Conservation (phyloP, 2,797 vertebrate genomes). For the Danio aesculapii region DNA sequence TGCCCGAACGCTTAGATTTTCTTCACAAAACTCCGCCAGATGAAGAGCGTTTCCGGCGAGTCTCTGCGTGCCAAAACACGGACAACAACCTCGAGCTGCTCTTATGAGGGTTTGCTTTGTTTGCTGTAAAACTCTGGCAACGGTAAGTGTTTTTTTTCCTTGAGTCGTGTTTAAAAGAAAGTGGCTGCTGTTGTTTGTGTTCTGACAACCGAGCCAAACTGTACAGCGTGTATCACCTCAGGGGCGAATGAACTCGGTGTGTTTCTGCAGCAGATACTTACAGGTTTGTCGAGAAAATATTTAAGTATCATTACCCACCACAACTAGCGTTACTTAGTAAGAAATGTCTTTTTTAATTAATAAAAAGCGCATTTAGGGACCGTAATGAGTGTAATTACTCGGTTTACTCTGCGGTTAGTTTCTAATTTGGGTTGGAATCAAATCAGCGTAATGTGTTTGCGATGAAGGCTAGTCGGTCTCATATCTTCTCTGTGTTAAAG, state of each 20-base stretch:
- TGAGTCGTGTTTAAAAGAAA: background rate
- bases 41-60: conserved; percentile 28
- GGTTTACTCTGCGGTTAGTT: too few relatives aligned
- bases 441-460: too few relatives aligned
- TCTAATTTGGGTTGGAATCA: background rate
- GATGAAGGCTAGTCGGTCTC: background rate
- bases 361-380: background rate
- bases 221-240: background rate
- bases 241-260: background rate
- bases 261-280: background rate
- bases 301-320: background rate
- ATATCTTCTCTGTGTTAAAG: background rate
- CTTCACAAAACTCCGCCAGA: conserved; percentile 7
- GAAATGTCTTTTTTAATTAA: background rate
- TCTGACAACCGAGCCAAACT: background rate
- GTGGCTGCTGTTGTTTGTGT: conserved; percentile 2
- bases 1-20: conserved; percentile 2
- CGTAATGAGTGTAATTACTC: background rate
- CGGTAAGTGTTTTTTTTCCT: conserved; percentile 5
- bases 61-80: background rate
- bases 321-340: background rate
- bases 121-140: background rate
- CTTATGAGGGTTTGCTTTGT: conserved; percentile 4
- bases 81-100: background rate
- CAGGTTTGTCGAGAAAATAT: background rate